Conservation (phyloP, 2,888 invertebrate species). For the Stenchaetothrips biformis region DNA sequence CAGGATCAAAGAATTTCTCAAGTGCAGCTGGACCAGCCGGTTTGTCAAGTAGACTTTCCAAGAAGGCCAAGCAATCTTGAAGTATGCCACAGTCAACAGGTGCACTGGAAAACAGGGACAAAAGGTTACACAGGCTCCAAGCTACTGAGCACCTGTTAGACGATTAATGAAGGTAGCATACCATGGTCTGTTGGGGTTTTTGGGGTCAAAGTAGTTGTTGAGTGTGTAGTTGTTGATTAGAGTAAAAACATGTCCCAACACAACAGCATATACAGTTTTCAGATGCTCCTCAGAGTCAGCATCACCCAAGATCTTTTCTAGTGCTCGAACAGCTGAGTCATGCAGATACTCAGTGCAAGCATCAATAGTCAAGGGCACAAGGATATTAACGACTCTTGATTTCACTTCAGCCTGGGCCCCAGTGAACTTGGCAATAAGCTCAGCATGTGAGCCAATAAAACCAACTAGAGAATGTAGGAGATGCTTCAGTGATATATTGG, state of each 20-base stretch:
- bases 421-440: slow-evolving; percentile 46
- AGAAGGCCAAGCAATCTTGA: slow-evolving; percentile 70
- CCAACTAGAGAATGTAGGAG: slow-evolving; percentile 59
- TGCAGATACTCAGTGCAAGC: slow-evolving; percentile 68
- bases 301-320: slow-evolving; percentile 59
- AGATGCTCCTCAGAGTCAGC: slow-evolving; percentile 61
- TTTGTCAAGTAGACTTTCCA: slow-evolving; percentile 80
- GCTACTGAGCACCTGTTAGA: not conserved
- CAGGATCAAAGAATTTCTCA: slow-evolving; percentile 67
- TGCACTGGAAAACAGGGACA: slow-evolving; percentile 33
- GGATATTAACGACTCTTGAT: slow-evolving; percentile 59
- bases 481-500: slow-evolving; percentile 61
- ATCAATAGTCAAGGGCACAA: slow-evolving; percentile 73
- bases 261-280: slow-evolving; percentile 58
- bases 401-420: slow-evolving; percentile 44
- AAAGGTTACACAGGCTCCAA: not conserved
- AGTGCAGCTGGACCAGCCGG: slow-evolving; percentile 75
- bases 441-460: slow-evolving; percentile 52
- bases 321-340: slow-evolving; percentile 56
- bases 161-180: slow-evolving; percentile 26
- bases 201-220: slow-evolving; percentile 9
- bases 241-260: slow-evolving; percentile 62
- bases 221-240: slow-evolving; percentile 58
- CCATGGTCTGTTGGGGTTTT: slow-evolving; percentile 17
- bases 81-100: slow-evolving; percentile 58